phyloP scores from a whole-genome alignment of 2,797 vertebrate genomes.

The Loriculus beryllinus region DNA sequence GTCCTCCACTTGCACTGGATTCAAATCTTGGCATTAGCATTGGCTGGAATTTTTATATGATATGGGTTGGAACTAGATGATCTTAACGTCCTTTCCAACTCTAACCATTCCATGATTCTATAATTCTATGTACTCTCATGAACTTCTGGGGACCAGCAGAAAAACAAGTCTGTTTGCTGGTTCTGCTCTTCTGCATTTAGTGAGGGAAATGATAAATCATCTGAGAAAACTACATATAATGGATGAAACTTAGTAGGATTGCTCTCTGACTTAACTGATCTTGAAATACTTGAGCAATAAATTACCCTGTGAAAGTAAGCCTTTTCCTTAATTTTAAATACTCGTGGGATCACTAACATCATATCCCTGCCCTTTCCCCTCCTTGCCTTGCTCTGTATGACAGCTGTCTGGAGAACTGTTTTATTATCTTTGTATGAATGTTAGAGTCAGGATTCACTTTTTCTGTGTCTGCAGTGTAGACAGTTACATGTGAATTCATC shows the following conservation, averaged over 20 bases:
- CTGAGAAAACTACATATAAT: background rate
- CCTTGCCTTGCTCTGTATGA: background rate
- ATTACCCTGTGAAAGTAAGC: background rate
- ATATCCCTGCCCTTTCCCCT: background rate
- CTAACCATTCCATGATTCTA: background rate
- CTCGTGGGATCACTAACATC: background rate
- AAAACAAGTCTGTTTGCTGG: background rate
- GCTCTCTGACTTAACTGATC: background rate
- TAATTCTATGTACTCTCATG: background rate
- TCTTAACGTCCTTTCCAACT: background rate
- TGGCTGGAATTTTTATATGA: background rate
- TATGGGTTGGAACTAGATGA: background rate
- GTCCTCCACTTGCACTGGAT: background rate
- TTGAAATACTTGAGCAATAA: background rate
- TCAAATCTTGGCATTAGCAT: background rate
- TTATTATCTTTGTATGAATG: background rate
- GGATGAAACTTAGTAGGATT: background rate
- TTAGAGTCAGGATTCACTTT: background rate
- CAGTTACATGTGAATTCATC: background rate
- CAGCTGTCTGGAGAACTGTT: background rate
- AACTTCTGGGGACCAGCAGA: background rate
- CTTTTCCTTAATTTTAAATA: background rate
- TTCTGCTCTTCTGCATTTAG: background rate
- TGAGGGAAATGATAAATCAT: background rate
- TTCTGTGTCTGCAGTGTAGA: background rate